phyloP scores from a whole-genome alignment of 1,140 invertebrate genomes.

The Drosophila nannoptera region DNA sequence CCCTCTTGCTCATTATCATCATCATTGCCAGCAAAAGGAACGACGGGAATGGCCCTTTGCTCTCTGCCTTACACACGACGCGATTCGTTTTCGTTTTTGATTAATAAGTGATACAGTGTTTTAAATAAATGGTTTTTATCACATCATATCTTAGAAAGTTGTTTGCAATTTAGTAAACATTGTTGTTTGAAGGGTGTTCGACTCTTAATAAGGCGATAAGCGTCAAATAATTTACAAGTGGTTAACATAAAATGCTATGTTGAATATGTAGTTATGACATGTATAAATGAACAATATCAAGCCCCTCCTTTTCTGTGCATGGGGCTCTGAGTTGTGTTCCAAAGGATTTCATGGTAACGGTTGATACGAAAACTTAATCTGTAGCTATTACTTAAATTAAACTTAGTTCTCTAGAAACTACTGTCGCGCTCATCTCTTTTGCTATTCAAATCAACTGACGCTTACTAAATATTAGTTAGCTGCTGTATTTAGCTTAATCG shows the following conservation, averaged over 20 bases:
- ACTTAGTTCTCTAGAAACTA: conserved; percentile 59
- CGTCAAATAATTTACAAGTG: conserved; percentile 68
- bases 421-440: conserved; percentile 55
- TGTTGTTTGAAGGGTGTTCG: conserved; percentile 35
- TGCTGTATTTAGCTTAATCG: conserved; percentile 67
- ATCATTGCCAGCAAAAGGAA: conserved; percentile 36
- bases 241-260: conserved; percentile 67
- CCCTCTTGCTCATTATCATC: conserved; percentile 52
- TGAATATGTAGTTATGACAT: conserved; percentile 34
- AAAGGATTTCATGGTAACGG: conserved; percentile 10
- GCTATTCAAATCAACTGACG: conserved; percentile 71
- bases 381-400: conserved; percentile 69
- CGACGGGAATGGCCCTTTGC: conserved; percentile 67
- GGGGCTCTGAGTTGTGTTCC: conserved; percentile 17
- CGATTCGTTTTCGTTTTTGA: conserved; percentile 48
- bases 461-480: conserved; percentile 44
- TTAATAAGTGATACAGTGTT: conserved; percentile 65
- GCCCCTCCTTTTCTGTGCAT: neutral
- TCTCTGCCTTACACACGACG: conserved; percentile 46
- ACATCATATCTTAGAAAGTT: conserved; percentile 65
- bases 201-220: conserved; percentile 18
- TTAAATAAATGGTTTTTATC: conserved; percentile 71
- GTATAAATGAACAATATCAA: conserved; percentile 5
- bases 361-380: conserved; percentile 69
- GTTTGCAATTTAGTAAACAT: conserved; percentile 62